Conservation (phyloP, 2,113 vertebrate species). For the Theropithecus gelada region DNA sequence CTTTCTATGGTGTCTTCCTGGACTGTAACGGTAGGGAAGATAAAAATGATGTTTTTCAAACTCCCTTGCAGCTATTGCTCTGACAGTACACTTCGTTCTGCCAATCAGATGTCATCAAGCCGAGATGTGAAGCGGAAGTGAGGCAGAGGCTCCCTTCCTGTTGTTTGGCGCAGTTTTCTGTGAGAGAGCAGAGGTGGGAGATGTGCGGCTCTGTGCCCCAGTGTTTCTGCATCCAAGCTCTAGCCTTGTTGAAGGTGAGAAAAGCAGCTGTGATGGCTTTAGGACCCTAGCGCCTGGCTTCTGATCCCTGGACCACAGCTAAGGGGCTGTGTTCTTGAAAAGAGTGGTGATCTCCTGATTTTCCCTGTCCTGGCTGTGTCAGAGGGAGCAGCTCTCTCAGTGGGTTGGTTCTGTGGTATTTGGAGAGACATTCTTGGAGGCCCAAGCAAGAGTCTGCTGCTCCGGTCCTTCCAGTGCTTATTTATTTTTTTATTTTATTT, state of each 20-base stretch:
- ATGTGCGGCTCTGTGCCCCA: background rate
- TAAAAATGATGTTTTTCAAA: background rate
- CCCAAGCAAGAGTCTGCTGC: background rate
- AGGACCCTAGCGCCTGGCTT: background rate
- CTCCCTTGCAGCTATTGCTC: slow-evolving; percentile 55
- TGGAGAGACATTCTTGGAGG: background rate
- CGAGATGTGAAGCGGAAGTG: background rate
- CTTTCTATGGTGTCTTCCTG: background rate
- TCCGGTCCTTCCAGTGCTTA: background rate
- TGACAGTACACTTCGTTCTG: background rate
- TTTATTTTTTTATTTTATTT: background rate
- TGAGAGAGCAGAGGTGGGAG: background rate
- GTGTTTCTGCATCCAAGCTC: background rate
- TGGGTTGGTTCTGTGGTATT: background rate
- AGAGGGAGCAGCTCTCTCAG: background rate
- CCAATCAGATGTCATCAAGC: background rate
- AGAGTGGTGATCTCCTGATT: background rate
- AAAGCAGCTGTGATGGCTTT: background rate
- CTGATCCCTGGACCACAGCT: background rate
- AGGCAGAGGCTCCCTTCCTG: background rate
- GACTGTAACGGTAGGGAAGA: background rate
- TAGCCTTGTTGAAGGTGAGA: background rate
- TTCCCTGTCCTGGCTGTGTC: background rate
- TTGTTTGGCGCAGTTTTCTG: background rate
- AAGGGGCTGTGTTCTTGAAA: background rate